Percentiles rank a stretch among this genome's conserved stretches.
Evolutionary conservation across 2,113 vertebrate genomes (phyloP).

Genomic region (Thunnus maccoyii): DNA sequence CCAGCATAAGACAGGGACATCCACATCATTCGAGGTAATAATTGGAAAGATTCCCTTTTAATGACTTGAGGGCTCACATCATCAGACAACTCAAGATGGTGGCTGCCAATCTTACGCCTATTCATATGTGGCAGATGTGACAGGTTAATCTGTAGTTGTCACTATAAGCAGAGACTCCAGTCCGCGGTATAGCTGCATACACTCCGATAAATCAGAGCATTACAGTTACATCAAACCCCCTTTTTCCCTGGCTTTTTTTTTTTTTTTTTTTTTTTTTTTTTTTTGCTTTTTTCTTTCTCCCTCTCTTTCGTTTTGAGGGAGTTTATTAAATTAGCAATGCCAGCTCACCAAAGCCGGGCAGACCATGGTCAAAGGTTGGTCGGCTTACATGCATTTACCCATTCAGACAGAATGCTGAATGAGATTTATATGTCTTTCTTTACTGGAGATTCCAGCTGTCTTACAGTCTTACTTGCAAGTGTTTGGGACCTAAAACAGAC

Average conservation of each 20-base stretch:
- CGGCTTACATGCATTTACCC: neutral
- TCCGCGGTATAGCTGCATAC: neutral
- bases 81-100: neutral
- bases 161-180: neutral
- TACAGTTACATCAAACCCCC: neutral
- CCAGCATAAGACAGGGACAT: neutral
- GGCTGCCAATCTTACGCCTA: neutral
- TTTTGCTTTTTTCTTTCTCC: neutral
- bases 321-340: too few species aligned
- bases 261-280: neutral
- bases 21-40: neutral
- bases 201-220: neutral
- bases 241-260: neutral
- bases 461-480: too few species aligned
- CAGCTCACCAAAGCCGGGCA: neutral
- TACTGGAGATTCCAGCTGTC: neutral
- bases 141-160: neutral
- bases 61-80: neutral
- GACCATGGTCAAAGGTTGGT: too few species aligned
- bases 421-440: neutral
- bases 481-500: too few species aligned
- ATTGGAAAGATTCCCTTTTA: neutral
- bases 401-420: neutral
- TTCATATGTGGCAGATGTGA: neutral
- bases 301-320: neutral